Base-by-base conservation (phyloP, 2,888 invertebrate species). In the Thysanoteuthis rhombus region DNA sequence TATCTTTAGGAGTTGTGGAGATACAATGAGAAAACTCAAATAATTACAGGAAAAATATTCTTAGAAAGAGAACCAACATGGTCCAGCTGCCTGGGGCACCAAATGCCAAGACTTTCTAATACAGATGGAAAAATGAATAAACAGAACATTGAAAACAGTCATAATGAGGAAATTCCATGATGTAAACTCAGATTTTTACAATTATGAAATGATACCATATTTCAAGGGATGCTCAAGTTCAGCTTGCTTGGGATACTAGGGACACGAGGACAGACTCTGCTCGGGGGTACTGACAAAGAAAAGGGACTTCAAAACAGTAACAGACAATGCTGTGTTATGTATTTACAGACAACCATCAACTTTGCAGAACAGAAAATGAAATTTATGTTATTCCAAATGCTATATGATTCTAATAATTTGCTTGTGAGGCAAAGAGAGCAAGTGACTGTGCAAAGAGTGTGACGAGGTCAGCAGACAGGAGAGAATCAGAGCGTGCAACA, bases 321-420 rank as follows among this genome's bases (percentile, higher is more conserved):
- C 12, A 75, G 19, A 25, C 75, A 75, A 36, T 16, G 12, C 12
- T 75, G 5, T 58, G n/a, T n/a, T 75, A n/a, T 75, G n/a, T 12
- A 75, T 75, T 75, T n/a, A n/a, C 16, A 10, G 36, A 36, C 36
- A 75, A 75, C 75, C n/a, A n/a, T 75, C 10, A 75, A 75, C n/a
- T n/a, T n/a, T n/a, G 19, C 12, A 75, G 32, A 75, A 75, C 25
- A n/a, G n/a, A 75, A 75, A 75, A 25, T 75, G 75, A 75, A 75
- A 75, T 75, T 75, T n/a, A 75, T n/a, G 75, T 75, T 75, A 75
- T n/a, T 75, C 75, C 75, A n/a, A n/a, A 75, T n/a, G 75, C 75
- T 16, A 75, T 75, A 75, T 75, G 36, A 75, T 75, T 75, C 75
- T 75, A n/a, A 75, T 75, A 75, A 75, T 75, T 16, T 75, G 25